Percentiles rank a stretch among this genome's conserved stretches.
Evolutionary conservation across 2,113 vertebrate genomes (phyloP).

Genomic region (Petromus typicus): DNA sequence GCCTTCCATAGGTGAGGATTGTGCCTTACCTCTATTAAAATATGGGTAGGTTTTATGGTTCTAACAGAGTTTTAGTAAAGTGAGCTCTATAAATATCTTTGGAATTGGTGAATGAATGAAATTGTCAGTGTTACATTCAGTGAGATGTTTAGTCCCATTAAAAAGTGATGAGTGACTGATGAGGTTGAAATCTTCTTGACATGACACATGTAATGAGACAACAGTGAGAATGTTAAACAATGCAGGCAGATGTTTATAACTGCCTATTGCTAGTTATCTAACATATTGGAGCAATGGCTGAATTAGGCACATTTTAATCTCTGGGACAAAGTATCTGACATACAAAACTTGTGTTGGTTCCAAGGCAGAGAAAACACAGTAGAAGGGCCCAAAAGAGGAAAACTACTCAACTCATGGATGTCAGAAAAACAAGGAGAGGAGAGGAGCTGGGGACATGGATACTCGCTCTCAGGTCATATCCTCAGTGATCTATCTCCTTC

Average conservation of each 20-base stretch:
- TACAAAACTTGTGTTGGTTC: background rate
- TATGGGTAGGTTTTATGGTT: background rate
- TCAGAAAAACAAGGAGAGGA: background rate
- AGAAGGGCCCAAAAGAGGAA: background rate
- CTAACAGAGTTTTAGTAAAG: background rate
- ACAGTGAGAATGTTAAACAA: background rate
- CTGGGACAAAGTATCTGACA: background rate
- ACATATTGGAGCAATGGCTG: background rate
- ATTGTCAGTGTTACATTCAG: background rate
- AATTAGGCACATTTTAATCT: background rate
- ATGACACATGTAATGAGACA: background rate
- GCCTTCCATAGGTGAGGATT: background rate
- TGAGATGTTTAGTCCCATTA: background rate
- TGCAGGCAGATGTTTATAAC: background rate
- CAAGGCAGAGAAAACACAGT: background rate
- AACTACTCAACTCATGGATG: background rate
- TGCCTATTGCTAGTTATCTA: background rate
- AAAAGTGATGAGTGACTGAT: background rate
- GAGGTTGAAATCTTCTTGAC: background rate
- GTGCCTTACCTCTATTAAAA: background rate
- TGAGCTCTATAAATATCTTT: background rate
- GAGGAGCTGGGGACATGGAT: background rate
- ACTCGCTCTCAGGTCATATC: background rate
- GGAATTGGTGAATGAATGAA: background rate
- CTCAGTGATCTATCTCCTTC: background rate